phyloP scores from a whole-genome alignment of 2,888 invertebrate species.

The Drosophila koepferae region DNA sequence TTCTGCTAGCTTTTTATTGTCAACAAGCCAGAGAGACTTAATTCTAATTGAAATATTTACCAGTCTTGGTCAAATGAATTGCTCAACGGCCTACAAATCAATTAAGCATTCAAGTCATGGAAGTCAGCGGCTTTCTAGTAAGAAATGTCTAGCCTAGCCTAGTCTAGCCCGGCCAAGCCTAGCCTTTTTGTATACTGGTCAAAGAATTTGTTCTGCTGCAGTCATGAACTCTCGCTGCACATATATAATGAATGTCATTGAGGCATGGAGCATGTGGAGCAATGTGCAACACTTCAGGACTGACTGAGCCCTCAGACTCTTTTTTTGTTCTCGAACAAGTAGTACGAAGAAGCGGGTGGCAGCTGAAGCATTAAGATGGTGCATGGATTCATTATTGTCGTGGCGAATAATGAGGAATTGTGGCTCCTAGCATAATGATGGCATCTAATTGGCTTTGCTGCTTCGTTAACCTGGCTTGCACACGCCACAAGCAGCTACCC shows the following conservation, averaged over 20 bases:
- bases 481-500: conserved; percentile 37
- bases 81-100: conserved; percentile 20
- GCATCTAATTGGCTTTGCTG: conserved; percentile 79
- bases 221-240: conserved; percentile 9
- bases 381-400: not conserved
- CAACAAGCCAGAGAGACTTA: not conserved
- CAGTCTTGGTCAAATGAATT: conserved; percentile 17
- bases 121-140: conserved; percentile 1
- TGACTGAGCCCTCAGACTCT: conserved; percentile 15
- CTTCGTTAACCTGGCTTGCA: conserved; percentile 74
- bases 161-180: not conserved
- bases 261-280: conserved; percentile 16
- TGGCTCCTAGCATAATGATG: conserved; percentile 63
- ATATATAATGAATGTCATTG: conserved; percentile 54
- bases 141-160: conserved; percentile 19
- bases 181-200: conserved; percentile 26
- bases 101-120: conserved; percentile 10
- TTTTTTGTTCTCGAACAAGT: conserved; percentile 25
- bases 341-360: not conserved
- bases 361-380: not conserved
- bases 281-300: conserved; percentile 54
- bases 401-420: conserved; percentile 21
- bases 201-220: conserved; percentile 15
- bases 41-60: not conserved
- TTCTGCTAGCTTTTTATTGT: too few species aligned